Percentiles rank a stretch among this genome's conserved stretches.
These are phyloP conservation scores for Sipha maydis DNA, from an alignment of 2,888 invertebrate genomes.

Conservation along the genomic window DNA sequence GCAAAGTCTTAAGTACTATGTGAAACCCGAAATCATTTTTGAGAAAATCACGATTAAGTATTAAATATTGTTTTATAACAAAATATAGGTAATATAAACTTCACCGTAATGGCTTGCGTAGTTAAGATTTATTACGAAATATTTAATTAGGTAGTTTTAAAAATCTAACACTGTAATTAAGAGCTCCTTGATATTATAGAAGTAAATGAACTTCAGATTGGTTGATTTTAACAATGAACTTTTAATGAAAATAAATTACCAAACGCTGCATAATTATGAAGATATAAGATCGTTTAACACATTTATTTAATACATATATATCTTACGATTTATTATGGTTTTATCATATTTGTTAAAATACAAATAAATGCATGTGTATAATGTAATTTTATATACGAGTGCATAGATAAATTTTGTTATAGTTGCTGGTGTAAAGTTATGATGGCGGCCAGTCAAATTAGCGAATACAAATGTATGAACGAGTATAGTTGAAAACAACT, in stretches of 20 bases:
- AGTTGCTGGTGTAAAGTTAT: no score
- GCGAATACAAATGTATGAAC: no score
- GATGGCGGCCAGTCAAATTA: no score
- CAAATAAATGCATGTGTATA: no score
- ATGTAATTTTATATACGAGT: no score
- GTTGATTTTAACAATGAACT: neutral
- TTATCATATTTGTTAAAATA: no score
- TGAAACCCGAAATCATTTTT: neutral
- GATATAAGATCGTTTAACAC: no score
- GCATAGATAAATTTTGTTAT: no score
- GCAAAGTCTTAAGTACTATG: neutral
- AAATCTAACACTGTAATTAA: neutral
- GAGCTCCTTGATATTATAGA: neutral
- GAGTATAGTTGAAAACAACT: no score
- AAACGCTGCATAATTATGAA: no score
- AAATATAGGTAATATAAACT: neutral
- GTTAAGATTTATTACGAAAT: neutral
- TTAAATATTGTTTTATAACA: neutral
- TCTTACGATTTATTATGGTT: no score
- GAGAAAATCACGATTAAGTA: neutral
- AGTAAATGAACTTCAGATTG: neutral
- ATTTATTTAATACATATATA: no score
- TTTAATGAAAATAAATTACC: slow-evolving; percentile 16
- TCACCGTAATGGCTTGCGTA: neutral
- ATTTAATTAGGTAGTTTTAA: neutral